Percentiles rank a stretch among this genome's conserved stretches.
phyloP scores from a whole-genome alignment of 2,888 invertebrate species.

The Tiliacea aurago region DNA sequence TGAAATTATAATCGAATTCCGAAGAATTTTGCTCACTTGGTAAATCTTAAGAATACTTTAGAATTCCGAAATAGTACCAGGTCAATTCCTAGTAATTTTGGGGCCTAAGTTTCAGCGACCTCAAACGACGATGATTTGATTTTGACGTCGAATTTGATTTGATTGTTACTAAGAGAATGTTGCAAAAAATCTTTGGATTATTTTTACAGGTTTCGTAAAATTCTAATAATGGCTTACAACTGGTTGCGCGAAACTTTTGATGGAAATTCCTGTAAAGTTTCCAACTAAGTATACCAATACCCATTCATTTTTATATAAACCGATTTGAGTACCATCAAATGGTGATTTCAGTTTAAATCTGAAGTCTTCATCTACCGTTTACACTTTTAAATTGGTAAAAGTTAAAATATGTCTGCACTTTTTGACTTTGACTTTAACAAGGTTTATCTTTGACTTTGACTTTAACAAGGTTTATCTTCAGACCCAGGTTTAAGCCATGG shows the following conservation, averaged over 20 bases:
- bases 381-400: neutral
- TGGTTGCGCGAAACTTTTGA: neutral
- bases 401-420: neutral
- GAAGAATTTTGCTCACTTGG: neutral
- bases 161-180: neutral
- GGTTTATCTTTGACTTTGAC: too few species aligned
- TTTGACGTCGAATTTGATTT: constrained; percentile 3
- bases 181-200: neutral
- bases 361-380: neutral
- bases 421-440: too few species aligned
- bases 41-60: neutral
- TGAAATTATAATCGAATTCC: neutral
- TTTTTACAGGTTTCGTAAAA: neutral
- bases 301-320: neutral
- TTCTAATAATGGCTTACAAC: neutral
- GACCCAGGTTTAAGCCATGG: too few species aligned
- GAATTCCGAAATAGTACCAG: neutral
- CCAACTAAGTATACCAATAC: neutral
- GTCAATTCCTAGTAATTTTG: constrained; percentile 1
- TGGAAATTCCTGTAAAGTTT: neutral
- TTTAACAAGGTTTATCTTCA: too few species aligned
- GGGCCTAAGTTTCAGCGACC: neutral
- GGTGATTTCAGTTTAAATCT: neutral
- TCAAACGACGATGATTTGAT: neutral
- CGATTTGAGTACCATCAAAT: neutral